Evolutionary conservation across 2,797 vertebrate species (phyloP).

Genomic region (Leptodactylus fallax): DNA sequence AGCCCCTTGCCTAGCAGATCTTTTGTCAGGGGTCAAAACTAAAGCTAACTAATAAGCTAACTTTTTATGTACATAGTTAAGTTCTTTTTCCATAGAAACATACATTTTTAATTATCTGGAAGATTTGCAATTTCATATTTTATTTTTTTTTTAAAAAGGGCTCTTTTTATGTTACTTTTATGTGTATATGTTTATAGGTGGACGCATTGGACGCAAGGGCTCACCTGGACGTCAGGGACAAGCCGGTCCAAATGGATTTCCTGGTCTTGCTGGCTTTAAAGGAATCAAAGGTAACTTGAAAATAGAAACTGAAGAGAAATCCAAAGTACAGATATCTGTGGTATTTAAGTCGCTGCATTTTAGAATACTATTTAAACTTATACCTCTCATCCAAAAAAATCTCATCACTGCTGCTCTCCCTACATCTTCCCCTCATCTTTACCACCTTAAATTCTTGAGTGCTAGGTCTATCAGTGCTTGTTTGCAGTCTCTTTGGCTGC

Average conservation of each 20-base stretch:
- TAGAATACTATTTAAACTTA: no score
- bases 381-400: no score
- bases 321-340: not conserved
- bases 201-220: conserved; percentile 74
- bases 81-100: no score
- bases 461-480: no score
- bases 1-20: not conserved
- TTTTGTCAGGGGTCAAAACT: not conserved
- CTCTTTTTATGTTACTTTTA: not conserved
- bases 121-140: not conserved
- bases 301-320: not conserved
- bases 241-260: conserved; percentile 75
- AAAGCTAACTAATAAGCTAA: not conserved
- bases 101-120: not conserved
- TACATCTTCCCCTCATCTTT: no score
- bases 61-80: no score
- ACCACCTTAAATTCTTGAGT: no score
- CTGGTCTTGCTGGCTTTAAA: conserved; percentile 79
- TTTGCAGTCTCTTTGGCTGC: no score
- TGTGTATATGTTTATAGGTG: conserved; percentile 66
- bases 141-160: not conserved
- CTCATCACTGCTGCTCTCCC: no score
- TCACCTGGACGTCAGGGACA: conserved; percentile 69
- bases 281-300: conserved; percentile 79
- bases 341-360: not conserved